Evolutionary conservation across 2,888 invertebrate genomes (phyloP).

Genomic region (Colletes collaris): DNA sequence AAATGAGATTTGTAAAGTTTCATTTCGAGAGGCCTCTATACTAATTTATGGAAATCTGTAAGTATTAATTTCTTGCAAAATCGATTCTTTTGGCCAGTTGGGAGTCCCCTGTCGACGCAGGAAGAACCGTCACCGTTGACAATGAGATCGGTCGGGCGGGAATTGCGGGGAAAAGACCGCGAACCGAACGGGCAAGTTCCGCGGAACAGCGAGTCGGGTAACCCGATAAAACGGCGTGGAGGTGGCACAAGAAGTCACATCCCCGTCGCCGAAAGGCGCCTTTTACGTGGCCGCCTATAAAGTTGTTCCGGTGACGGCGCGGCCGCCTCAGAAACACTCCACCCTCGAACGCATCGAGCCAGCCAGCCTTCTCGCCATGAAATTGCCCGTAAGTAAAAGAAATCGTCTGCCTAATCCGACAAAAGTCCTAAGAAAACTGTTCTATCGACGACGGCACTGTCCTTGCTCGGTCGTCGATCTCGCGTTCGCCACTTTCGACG

Average conservation of each 20-base stretch:
- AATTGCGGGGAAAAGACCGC: conserved; percentile 4
- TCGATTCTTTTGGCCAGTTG: no score
- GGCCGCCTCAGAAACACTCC: conserved; percentile 81
- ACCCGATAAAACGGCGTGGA: conserved; percentile 46
- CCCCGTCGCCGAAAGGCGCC: conserved; percentile 73
- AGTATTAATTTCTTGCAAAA: no score
- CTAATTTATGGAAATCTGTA: no score
- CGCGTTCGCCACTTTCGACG: neutral
- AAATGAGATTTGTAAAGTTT: no score
- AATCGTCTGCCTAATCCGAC: neutral
- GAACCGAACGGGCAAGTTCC: conserved; percentile 7
- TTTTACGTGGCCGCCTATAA: conserved; percentile 78
- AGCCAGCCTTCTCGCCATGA: conserved; percentile 68
- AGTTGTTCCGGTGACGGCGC: conserved; percentile 80
- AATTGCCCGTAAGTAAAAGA: conserved; percentile 71
- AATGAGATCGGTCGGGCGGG: neutral
- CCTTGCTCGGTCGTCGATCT: neutral
- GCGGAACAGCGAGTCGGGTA: conserved; percentile 5
- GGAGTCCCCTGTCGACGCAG: neutral
- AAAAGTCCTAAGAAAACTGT: neutral
- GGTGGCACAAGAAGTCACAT: conserved; percentile 72
- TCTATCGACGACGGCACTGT: no score
- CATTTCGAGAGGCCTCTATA: no score
- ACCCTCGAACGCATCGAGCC: conserved; percentile 78
- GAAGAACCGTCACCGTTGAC: neutral